Percentiles rank a stretch among this genome's conserved stretches.
Conservation (phyloP, 2,888 invertebrate species). For the Oegoconia quadripuncta region DNA sequence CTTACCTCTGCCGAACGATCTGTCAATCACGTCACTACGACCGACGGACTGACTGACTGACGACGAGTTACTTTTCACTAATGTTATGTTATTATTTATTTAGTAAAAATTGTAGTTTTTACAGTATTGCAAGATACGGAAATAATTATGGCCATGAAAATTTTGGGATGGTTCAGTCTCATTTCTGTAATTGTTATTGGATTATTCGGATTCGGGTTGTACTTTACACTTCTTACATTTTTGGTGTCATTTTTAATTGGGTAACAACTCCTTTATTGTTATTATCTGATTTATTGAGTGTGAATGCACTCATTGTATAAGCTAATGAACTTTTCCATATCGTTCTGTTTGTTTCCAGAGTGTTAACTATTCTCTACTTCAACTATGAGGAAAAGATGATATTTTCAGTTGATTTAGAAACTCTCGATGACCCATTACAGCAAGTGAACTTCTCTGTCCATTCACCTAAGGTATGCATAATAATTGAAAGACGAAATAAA, state of each 20-base stretch:
- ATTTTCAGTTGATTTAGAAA: slow-evolving; percentile 60
- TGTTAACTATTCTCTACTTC: slow-evolving; percentile 58
- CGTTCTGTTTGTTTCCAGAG: slow-evolving; percentile 38
- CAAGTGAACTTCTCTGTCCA: slow-evolving; percentile 38
- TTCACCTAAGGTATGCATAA: slow-evolving; percentile 44
- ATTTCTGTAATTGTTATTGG: slow-evolving; percentile 61
- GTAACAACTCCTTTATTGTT: slow-evolving; percentile 45
- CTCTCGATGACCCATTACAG: slow-evolving; percentile 68
- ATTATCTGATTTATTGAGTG: slow-evolving; percentile 12
- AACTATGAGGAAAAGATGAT: slow-evolving; percentile 61
- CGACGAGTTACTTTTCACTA: too few species aligned
- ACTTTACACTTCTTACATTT: slow-evolving; percentile 57
- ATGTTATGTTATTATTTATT: slow-evolving; percentile 27
- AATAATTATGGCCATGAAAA: slow-evolving; percentile 43
- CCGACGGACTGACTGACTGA: too few species aligned
- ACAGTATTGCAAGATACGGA: slow-evolving; percentile 3
- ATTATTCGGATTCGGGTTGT: slow-evolving; percentile 61
- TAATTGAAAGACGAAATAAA: not conserved
- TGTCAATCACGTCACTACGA: too few species aligned
- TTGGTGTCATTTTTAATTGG: slow-evolving; percentile 61
- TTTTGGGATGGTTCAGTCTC: slow-evolving; percentile 61
- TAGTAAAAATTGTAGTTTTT: slow-evolving; percentile 29
- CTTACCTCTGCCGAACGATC: too few species aligned
- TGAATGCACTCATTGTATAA: slow-evolving; percentile 3
- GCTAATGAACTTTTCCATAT: slow-evolving; percentile 1